These are phyloP conservation scores for Caenorhabditis panamensis DNA, from an alignment of 2,888 invertebrate species.

Conservation along the genomic window DNA sequence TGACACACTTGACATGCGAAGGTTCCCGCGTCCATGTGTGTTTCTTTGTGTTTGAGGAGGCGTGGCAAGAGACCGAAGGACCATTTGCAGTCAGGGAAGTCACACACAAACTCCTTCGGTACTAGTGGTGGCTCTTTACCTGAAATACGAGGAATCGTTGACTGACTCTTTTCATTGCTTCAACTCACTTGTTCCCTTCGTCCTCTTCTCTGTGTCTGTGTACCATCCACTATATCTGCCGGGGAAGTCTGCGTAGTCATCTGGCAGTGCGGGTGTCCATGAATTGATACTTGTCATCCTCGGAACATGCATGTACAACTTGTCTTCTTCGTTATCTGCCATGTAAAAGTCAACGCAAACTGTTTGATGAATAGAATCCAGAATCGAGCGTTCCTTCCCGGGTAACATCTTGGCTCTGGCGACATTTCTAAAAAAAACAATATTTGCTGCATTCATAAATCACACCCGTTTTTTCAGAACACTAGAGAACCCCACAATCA, in stretches of 20 bases:
- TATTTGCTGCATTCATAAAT: too few relatives aligned
- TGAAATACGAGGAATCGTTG: slow-evolving; percentile 8
- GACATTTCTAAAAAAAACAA: slow-evolving; percentile 1
- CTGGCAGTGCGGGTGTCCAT: background rate
- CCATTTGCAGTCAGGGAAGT: slow-evolving; percentile 7
- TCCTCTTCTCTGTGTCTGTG: background rate
- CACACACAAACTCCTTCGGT: background rate
- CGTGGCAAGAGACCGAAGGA: slow-evolving; percentile 2
- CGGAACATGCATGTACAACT: background rate
- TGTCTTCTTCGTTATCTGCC: background rate
- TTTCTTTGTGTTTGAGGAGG: background rate
- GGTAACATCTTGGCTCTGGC: background rate
- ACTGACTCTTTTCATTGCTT: background rate
- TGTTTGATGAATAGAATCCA: too few relatives aligned
- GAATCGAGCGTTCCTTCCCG: slow-evolving; percentile 10
- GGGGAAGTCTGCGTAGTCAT: slow-evolving; percentile 13
- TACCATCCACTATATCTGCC: slow-evolving; percentile 13
- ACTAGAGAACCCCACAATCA: slow-evolving; percentile 1
- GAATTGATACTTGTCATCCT: background rate
- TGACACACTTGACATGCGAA: slow-evolving; percentile 45
- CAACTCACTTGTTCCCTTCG: slow-evolving; percentile 3
- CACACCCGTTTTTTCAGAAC: slow-evolving; percentile 47
- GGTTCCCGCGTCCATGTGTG: slow-evolving; percentile 16
- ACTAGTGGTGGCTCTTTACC: background rate
- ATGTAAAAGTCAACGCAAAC: too few relatives aligned